Conservation (phyloP, 2,113 vertebrate species). For the Orcinus orca region DNA sequence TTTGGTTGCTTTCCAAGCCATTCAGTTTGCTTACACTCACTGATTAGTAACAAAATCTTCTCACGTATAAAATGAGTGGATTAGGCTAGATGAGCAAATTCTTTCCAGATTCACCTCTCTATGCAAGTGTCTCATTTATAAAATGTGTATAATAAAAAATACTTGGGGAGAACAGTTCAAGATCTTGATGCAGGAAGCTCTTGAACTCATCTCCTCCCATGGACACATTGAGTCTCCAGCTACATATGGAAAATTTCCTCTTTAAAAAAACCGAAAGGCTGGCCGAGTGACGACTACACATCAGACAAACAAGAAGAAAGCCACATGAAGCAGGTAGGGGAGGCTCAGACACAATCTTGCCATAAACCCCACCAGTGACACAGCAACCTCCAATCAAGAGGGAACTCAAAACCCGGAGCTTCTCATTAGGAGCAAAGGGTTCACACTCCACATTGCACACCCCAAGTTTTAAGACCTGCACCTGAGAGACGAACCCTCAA, state of each 20-base stretch:
- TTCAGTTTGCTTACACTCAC: background rate
- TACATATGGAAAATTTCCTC: background rate
- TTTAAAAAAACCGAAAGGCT: background rate
- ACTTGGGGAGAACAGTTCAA: background rate
- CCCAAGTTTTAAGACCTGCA: background rate
- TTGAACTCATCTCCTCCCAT: background rate
- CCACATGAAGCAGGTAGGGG: background rate
- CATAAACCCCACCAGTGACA: background rate
- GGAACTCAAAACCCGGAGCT: background rate
- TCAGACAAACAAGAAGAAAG: background rate
- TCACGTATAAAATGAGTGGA: background rate
- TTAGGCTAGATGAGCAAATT: background rate
- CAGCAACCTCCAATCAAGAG: background rate
- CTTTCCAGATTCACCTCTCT: background rate
- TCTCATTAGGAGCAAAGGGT: background rate
- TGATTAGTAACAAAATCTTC: constrained; percentile 24
- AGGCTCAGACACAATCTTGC: background rate
- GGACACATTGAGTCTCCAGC: background rate
- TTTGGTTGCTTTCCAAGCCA: background rate
- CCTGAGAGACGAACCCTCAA: background rate
- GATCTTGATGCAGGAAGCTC: background rate
- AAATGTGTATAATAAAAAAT: background rate
- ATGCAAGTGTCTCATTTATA: background rate
- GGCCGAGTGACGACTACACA: background rate
- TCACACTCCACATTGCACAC: background rate